These are phyloP conservation scores for Aix galericulata DNA, from an alignment of 2,113 vertebrate species.

Conservation along the genomic window DNA sequence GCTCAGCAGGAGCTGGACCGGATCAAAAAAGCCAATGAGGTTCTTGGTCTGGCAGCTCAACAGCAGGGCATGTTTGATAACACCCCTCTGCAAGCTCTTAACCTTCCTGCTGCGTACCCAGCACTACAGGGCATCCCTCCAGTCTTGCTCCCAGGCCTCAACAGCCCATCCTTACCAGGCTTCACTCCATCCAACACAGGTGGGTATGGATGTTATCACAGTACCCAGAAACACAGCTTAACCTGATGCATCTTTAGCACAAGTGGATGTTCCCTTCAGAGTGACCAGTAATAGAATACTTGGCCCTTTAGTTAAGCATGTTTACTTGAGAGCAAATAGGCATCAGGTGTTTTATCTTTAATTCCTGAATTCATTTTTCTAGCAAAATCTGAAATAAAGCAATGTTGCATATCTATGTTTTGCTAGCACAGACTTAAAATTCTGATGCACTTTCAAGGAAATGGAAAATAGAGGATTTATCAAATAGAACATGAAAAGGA, in stretches of 20 bases:
- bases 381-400: neutral
- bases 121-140: conserved; percentile 97
- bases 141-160: conserved; percentile 95
- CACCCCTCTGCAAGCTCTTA: conserved; percentile 93
- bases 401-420: neutral
- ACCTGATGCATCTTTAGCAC: neutral
- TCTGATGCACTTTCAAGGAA: neutral
- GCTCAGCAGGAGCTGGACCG: conserved; percentile 99
- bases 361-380: neutral
- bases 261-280: neutral
- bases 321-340: neutral
- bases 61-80: conserved; percentile 97
- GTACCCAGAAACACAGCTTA: neutral
- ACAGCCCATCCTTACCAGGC: conserved; percentile 94
- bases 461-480: neutral
- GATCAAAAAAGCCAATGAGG: conserved; percentile 99
- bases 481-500: neutral
- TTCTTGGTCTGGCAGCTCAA: conserved; percentile 91
- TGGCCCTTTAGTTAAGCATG: neutral
- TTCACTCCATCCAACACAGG: conserved; percentile 99
- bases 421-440: neutral
- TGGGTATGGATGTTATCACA: conserved; percentile 67
- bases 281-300: neutral
- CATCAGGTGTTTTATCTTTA: neutral
- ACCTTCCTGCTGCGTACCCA: conserved; percentile 93